A percentile compares a stretch with the other conserved stretches of the same genome.
Conservation (phyloP, 1,140 invertebrate species). For the Trichogramma pretiosum region DNA sequence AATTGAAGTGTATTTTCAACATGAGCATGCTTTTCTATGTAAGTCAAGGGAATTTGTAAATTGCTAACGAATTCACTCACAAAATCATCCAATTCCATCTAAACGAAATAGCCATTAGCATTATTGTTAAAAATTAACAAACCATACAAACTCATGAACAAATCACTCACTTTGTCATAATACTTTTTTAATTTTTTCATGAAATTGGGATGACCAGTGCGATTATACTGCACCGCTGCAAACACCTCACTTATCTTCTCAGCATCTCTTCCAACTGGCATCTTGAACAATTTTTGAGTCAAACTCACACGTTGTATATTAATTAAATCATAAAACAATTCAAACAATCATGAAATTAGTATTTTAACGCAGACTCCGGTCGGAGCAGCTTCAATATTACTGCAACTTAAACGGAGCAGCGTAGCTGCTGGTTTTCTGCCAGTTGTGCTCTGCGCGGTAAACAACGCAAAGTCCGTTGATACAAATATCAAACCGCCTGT, state of each 20-base stretch:
- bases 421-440: too few species aligned
- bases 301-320: too few species aligned
- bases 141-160: conserved; percentile 4
- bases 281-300: conserved; percentile 9
- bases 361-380: too few species aligned
- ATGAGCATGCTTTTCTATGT: conserved; percentile 34
- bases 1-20: conserved; percentile 50
- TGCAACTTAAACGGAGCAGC: too few species aligned
- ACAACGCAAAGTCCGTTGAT: too few species aligned
- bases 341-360: too few species aligned
- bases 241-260: conserved; percentile 40
- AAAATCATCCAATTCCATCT: conserved; percentile 30
- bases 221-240: conserved; percentile 51
- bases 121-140: not conserved
- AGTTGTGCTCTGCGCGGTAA: too few species aligned
- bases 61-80: conserved; percentile 25
- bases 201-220: conserved; percentile 53
- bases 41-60: conserved; percentile 27
- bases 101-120: conserved; percentile 19
- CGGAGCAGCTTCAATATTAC: too few species aligned
- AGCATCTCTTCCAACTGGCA: conserved; percentile 5
- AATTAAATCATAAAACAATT: too few species aligned
- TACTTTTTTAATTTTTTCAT: conserved; percentile 51
- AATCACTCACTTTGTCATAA: conserved; percentile 45
- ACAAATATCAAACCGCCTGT: too few species aligned